Base-by-base conservation (phyloP, 2,888 invertebrate genomes). In the Brachyopa scutellaris region DNA sequence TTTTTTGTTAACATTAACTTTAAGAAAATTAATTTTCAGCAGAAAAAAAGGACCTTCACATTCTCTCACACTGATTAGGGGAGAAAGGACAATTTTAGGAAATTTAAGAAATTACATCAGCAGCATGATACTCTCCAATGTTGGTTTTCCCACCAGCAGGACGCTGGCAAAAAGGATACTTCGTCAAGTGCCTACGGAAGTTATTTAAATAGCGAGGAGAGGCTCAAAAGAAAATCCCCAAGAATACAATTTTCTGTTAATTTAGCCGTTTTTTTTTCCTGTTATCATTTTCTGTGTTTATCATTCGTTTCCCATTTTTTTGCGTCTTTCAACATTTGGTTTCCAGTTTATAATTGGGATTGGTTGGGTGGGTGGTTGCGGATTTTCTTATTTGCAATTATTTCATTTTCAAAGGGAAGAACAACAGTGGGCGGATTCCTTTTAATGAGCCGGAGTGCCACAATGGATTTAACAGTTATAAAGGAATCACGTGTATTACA, bases 11-110 rank as follows among this genome's bases (percentile, higher is more conserved):
- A n/a, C n/a, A 49, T 49, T 42, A 67, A 74, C 74, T 79, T 74
- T 61, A 67, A 74, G 74, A 67, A 79, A 79, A 67, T 73, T 40
- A 74, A 67, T 73, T 53, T 53, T 53, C 42, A 67, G 66, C 66
- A 73, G 40, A 70, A 47, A 53, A 36, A 59, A 36, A 55, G 36
- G 26, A 17, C 31, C 47, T 33, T 61, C 15, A 8, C 21, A 19
- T n/a, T n/a, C 7, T 21, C 21, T 11, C 36, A n/a, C 31, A 9
- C 11, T 21, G n/a, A 8, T 6, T 21, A 31, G 13, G 40, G 21
- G 15, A 49, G 6, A 69, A 36, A 33, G n/a, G 67, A 55, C 23
- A 38, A 57, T 49, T 67, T 57, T 67, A 42, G 21, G 29, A 42
- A 67, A 67, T 53, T 67, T 55, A 53, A 67, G 55, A 45, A 42